phyloP scores from a whole-genome alignment of 1,140 invertebrate genomes.

The Cheumatopsyche charites region DNA sequence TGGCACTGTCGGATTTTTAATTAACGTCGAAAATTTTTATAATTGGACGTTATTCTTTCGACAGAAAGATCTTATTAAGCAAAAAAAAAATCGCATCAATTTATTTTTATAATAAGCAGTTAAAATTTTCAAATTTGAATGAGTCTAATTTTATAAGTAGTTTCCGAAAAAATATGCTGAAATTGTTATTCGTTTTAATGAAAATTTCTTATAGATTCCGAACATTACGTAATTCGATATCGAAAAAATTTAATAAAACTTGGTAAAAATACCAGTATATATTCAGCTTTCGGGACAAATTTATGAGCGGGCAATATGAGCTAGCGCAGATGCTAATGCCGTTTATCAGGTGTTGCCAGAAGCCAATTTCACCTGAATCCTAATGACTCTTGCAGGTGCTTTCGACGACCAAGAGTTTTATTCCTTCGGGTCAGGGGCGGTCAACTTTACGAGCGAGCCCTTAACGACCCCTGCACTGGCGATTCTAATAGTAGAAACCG shows the following conservation, averaged over 20 bases:
- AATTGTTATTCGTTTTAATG: no score
- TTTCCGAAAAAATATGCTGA: no score
- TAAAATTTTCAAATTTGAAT: no score
- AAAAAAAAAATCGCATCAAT: no score
- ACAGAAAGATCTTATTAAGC: not conserved
- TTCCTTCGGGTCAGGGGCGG: no score
- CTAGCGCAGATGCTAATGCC: slow-evolving; percentile 10
- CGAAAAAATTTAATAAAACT: not conserved
- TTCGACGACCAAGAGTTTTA: not conserved
- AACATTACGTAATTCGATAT: no score
- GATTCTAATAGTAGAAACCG: not conserved
- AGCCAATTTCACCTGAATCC: slow-evolving; percentile 22
- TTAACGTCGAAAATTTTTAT: slow-evolving; percentile 11
- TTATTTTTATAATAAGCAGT: no score
- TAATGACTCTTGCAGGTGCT: slow-evolving; percentile 19
- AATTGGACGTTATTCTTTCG: not conserved
- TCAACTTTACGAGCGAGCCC: not conserved
- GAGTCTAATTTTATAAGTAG: no score
- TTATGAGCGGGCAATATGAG: slow-evolving; percentile 16
- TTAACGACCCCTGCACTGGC: not conserved
- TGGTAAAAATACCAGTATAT: not conserved
- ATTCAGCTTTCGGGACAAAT: slow-evolving; percentile 3
- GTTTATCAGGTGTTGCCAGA: slow-evolving; percentile 11
- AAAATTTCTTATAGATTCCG: no score
- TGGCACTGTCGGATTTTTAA: slow-evolving; percentile 8